Percentiles rank a stretch among this genome's conserved stretches.
These are phyloP conservation scores for Drosophila pectinifera DNA, from an alignment of 1,140 invertebrate genomes.

Conservation along the genomic window DNA sequence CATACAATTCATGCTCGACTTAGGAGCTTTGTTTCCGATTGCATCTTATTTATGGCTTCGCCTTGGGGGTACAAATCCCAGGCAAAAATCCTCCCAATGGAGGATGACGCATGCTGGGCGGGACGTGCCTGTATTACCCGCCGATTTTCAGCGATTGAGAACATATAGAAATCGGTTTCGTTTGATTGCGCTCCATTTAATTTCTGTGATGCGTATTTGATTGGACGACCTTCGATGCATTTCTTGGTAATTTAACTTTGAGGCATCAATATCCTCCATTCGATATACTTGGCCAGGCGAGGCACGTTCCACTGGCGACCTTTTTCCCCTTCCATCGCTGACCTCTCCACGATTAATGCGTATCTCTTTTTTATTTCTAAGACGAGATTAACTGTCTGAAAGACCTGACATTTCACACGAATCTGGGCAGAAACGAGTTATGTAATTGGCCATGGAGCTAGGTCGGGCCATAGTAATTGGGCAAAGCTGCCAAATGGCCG, in stretches of 20 bases:
- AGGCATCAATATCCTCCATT: slow-evolving; percentile 26
- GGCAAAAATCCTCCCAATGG: not conserved
- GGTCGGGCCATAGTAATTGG: slow-evolving; percentile 27
- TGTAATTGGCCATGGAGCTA: slow-evolving; percentile 45
- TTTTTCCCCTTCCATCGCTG: slow-evolving; percentile 23
- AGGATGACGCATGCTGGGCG: slow-evolving; percentile 13
- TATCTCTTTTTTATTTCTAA: slow-evolving; percentile 4
- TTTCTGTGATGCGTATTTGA: slow-evolving; percentile 51
- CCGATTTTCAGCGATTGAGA: slow-evolving; percentile 21
- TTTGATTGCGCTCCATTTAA: slow-evolving; percentile 49
- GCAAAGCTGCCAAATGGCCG: slow-evolving; percentile 42
- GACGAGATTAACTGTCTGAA: slow-evolving; percentile 50
- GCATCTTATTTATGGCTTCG: slow-evolving; percentile 17
- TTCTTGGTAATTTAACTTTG: slow-evolving; percentile 41
- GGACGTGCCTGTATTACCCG: slow-evolving; percentile 58
- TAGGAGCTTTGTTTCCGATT: slow-evolving; percentile 31
- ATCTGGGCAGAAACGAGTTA: slow-evolving; percentile 63
- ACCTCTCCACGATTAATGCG: slow-evolving; percentile 42
- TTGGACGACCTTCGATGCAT: slow-evolving; percentile 41
- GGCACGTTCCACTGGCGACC: slow-evolving; percentile 46
- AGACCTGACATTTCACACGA: slow-evolving; percentile 52
- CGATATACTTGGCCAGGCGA: slow-evolving; percentile 22
- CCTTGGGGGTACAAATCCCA: slow-evolving; percentile 10
- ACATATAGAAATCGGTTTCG: not conserved
- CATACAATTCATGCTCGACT: slow-evolving; percentile 13